These are phyloP conservation scores for Tamandua tetradactyla DNA, from an alignment of 2,797 vertebrate genomes.

Conservation along the genomic window DNA sequence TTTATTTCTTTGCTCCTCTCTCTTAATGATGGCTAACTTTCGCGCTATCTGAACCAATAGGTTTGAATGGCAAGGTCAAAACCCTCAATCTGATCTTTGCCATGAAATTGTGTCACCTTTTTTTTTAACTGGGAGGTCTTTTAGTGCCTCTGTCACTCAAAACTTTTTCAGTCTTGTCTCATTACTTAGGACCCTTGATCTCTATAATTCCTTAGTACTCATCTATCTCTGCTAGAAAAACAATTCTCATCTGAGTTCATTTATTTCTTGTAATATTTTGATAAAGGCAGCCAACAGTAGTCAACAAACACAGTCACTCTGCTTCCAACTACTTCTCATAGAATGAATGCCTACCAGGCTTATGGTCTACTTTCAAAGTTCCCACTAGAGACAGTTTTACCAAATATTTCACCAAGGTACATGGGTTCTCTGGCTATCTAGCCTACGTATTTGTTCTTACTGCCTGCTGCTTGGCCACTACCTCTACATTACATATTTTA, in stretches of 20 bases:
- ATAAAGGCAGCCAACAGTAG: not conserved
- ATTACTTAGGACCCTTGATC: not conserved
- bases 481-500: not conserved
- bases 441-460: not conserved
- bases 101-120: not conserved
- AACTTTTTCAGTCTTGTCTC: not conserved
- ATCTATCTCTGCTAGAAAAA: not conserved
- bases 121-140: not conserved
- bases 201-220: not conserved
- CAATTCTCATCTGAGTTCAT: not conserved
- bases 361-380: not conserved
- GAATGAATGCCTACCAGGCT: not conserved
- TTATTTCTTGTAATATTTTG: not conserved
- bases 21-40: not conserved
- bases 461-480: not conserved
- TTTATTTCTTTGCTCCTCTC: not conserved
- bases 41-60: not conserved
- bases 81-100: not conserved
- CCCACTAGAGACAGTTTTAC: not conserved
- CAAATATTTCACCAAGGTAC: not conserved
- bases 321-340: not conserved
- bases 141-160: not conserved
- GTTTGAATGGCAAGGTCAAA: not conserved
- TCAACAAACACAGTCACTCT: not conserved
- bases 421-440: not conserved